Conservation (phyloP, 2,113 vertebrate species). For the Tenrec ecaudatus region DNA sequence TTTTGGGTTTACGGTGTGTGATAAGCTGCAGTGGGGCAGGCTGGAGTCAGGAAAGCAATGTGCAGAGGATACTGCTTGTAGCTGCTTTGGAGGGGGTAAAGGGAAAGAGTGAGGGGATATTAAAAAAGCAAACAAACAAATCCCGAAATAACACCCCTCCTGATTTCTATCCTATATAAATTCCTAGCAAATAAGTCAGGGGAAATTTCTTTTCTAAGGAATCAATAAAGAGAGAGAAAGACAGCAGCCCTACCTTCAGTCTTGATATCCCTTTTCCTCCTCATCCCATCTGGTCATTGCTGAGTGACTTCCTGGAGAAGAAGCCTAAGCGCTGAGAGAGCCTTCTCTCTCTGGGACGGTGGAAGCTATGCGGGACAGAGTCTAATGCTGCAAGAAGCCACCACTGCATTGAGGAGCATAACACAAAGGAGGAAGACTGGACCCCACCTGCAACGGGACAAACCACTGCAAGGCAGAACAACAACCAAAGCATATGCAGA, state of each 20-base stretch:
- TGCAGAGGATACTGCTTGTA: neutral
- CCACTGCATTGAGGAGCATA: neutral
- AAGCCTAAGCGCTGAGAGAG: neutral
- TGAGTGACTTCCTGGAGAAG: neutral
- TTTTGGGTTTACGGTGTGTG: neutral
- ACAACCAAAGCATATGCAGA: slow-evolving; percentile 72
- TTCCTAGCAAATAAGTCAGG: neutral
- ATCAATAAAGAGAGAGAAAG: neutral
- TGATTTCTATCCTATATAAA: neutral
- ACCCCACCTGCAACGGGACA: slow-evolving; percentile 55
- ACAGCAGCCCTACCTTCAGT: neutral
- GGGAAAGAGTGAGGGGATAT: neutral
- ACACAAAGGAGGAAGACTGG: neutral
- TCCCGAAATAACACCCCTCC: neutral
- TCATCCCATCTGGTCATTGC: neutral
- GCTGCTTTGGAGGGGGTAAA: slow-evolving; percentile 1
- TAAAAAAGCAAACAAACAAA: neutral
- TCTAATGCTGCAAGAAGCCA: neutral
- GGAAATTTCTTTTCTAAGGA: slow-evolving; percentile 12
- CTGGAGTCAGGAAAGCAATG: neutral
- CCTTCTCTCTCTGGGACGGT: neutral
- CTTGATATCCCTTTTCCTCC: neutral
- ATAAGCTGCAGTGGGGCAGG: neutral
- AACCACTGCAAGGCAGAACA: slow-evolving; percentile 73
- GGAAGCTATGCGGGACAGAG: neutral